Evolutionary conservation across 2,797 vertebrate genomes (phyloP).

Genomic region (Etheostoma perlongum): DNA sequence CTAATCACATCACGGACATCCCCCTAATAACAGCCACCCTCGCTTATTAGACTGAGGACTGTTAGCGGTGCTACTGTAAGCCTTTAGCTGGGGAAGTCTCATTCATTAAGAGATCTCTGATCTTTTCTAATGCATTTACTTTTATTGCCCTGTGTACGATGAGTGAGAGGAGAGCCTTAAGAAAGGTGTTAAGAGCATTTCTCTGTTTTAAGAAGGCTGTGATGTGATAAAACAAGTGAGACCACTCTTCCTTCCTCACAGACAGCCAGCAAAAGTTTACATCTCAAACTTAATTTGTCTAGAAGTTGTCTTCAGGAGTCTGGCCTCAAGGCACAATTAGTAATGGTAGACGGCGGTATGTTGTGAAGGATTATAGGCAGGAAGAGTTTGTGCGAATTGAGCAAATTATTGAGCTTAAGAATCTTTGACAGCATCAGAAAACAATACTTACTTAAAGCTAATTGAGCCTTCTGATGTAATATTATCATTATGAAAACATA

Average conservation of each 20-base stretch:
- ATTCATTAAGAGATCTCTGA: slow-evolving; percentile 57
- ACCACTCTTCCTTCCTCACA: slow-evolving; percentile 39
- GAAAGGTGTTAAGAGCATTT: slow-evolving; percentile 70
- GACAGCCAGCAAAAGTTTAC: slow-evolving; percentile 54
- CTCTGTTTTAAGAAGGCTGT: slow-evolving; percentile 58
- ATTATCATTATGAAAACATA: too few species aligned
- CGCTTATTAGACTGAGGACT: slow-evolving; percentile 47
- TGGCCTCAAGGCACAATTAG: slow-evolving; percentile 5
- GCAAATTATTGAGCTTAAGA: too few species aligned
- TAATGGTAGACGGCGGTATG: neutral
- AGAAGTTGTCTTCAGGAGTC: slow-evolving; percentile 32
- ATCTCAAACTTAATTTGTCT: slow-evolving; percentile 63
- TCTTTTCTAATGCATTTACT: slow-evolving; percentile 69
- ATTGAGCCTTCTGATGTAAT: too few species aligned
- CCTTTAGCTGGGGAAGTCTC: slow-evolving; percentile 28
- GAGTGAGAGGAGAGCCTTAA: slow-evolving; percentile 65
- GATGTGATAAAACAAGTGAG: slow-evolving; percentile 55
- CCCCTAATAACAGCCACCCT: slow-evolving; percentile 45
- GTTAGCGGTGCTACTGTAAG: slow-evolving; percentile 42
- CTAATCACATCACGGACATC: slow-evolving; percentile 64
- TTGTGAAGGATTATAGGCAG: neutral
- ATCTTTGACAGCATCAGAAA: too few species aligned
- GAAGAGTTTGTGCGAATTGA: neutral
- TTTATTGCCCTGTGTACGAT: slow-evolving; percentile 56
- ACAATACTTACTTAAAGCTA: too few species aligned